phyloP scores from a whole-genome alignment of 1,140 invertebrate species.

The Yoshiicerus persimilis region DNA sequence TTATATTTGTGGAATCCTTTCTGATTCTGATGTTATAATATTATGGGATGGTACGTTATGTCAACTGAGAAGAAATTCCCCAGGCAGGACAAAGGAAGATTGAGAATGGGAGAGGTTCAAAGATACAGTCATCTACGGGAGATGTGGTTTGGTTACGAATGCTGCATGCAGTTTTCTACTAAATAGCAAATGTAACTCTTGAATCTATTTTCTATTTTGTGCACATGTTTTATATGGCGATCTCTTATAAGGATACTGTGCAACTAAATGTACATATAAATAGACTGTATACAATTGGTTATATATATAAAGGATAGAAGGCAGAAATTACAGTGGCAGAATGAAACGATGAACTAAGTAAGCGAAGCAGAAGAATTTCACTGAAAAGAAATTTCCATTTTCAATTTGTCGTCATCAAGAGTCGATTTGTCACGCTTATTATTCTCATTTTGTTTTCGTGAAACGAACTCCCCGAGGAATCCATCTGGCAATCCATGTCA shows the following conservation, averaged over 20 bases:
- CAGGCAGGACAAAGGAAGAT: background rate
- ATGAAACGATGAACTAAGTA: background rate
- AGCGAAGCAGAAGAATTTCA: constrained; percentile 5
- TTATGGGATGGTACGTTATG: no score
- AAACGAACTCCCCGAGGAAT: background rate
- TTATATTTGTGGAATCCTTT: no score
- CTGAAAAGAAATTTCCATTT: constrained; percentile 34
- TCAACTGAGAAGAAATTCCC: background rate
- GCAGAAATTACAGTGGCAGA: background rate
- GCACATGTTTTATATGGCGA: no score
- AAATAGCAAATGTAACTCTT: no score
- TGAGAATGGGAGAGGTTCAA: background rate
- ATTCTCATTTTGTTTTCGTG: constrained; percentile 24
- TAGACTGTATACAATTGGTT: background rate
- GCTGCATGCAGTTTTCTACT: no score
- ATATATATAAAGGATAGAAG: background rate
- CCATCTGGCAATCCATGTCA: constrained; percentile 19
- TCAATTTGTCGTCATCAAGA: constrained; percentile 26
- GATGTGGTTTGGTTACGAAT: no score
- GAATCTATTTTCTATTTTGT: no score
- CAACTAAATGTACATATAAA: no score
- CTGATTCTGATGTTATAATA: no score
- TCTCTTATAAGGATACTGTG: no score
- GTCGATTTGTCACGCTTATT: constrained; percentile 31
- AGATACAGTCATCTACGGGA: no score